phyloP scores from a whole-genome alignment of 2,113 vertebrate genomes.

The Lipophrys pholis region DNA sequence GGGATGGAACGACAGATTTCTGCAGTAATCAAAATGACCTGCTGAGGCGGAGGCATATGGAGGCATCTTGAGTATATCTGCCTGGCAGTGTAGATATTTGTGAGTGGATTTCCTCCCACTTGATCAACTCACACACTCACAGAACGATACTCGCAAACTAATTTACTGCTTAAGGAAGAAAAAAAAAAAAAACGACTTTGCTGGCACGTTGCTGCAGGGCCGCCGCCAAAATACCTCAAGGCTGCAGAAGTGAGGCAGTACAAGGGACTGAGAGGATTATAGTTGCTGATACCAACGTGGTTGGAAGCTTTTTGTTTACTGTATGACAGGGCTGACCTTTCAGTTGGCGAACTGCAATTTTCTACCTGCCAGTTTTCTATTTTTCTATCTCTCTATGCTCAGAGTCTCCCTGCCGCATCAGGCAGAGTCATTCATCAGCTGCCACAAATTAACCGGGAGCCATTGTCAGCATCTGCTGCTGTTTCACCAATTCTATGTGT shows the following conservation, averaged over 20 bases:
- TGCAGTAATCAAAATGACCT: conserved; percentile 68
- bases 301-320: neutral
- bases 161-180: conserved; percentile 42
- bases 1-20: conserved; percentile 48
- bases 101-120: conserved; percentile 1
- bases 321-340: conserved; percentile 13
- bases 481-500: conserved; percentile 23
- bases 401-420: conserved; percentile 13
- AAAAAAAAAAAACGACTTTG: conserved; percentile 8
- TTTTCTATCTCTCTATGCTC: conserved; percentile 15
- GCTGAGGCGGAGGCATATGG: conserved; percentile 38
- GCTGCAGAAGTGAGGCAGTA: conserved; percentile 4
- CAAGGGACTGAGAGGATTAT: conserved; percentile 9
- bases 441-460: conserved; percentile 25
- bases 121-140: conserved; percentile 22
- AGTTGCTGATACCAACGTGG: neutral
- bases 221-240: conserved; percentile 42
- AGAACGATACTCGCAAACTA: conserved; percentile 1
- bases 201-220: conserved; percentile 42
- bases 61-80: conserved; percentile 31
- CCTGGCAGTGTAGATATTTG: conserved; percentile 33
- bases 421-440: conserved; percentile 44
- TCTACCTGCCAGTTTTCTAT: conserved; percentile 7
- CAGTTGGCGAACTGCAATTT: conserved; percentile 3
- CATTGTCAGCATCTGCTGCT: neutral